These are phyloP conservation scores for Ophonus ardosiacus DNA, from an alignment of 2,888 invertebrate genomes.

Conservation along the genomic window DNA sequence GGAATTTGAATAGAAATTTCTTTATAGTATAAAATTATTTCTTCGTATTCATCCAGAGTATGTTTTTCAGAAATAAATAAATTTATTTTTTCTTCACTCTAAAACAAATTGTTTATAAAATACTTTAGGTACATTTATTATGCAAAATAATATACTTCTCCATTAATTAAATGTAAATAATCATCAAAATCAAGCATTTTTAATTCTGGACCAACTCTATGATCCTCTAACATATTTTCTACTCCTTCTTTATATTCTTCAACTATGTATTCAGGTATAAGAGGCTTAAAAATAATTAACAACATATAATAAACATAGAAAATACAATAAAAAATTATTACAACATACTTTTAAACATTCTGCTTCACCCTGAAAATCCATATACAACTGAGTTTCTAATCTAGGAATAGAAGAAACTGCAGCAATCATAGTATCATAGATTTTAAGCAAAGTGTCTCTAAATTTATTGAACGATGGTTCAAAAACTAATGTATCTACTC, in stretches of 20 bases:
- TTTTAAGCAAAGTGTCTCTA: slow-evolving; percentile 81
- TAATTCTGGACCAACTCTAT: slow-evolving; percentile 85
- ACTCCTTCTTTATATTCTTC: slow-evolving; percentile 81
- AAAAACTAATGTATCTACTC: slow-evolving; percentile 82
- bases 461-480: slow-evolving; percentile 88
- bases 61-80: slow-evolving; percentile 83
- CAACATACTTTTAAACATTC: slow-evolving; percentile 70
- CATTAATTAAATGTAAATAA: slow-evolving; percentile 86
- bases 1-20: slow-evolving; percentile 81
- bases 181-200: slow-evolving; percentile 88
- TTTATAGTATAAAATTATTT: slow-evolving; percentile 81
- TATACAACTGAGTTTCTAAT: slow-evolving; percentile 87
- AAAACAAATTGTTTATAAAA: slow-evolving; percentile 64
- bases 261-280: slow-evolving; percentile 84
- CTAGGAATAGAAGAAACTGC: slow-evolving; percentile 86
- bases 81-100: slow-evolving; percentile 82
- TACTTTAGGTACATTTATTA: neutral
- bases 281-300: slow-evolving; percentile 79
- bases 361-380: slow-evolving; percentile 78
- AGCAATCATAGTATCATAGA: slow-evolving; percentile 86
- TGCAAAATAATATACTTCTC: slow-evolving; percentile 76
- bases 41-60: slow-evolving; percentile 82
- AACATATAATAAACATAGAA: no score
- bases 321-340: slow-evolving; percentile 56
- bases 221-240: slow-evolving; percentile 81